Evolutionary conservation across 2,113 vertebrate species (phyloP).

Genomic region (Antechinus stuartii): DNA sequence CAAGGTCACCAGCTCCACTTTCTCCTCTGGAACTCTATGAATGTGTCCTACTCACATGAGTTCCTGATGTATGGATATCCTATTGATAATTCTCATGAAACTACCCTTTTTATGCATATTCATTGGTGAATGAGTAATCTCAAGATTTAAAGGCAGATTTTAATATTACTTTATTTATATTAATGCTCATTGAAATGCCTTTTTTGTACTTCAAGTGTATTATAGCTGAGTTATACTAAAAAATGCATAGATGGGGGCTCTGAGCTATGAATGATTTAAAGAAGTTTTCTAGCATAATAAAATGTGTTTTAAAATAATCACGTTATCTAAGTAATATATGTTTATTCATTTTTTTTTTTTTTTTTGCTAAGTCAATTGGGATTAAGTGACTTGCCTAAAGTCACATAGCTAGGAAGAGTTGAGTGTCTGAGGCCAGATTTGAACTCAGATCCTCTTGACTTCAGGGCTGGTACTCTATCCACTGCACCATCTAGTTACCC

Average conservation of each 20-base stretch:
- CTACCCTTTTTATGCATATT: neutral
- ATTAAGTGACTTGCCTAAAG: no score
- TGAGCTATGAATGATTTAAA: neutral
- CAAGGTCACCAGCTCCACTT: no score
- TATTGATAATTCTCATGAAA: neutral
- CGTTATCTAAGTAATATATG: neutral
- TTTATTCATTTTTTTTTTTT: neutral
- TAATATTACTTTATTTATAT: neutral
- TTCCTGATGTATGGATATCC: neutral
- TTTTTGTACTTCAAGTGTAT: neutral
- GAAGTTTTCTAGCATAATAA: neutral
- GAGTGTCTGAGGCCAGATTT: no score
- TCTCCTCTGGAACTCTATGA: no score
- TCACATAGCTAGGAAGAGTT: no score
- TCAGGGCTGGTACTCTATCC: no score
- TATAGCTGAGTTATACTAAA: neutral
- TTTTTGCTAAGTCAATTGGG: no score
- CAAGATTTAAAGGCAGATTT: neutral
- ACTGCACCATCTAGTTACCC: no score
- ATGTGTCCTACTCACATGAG: neutral
- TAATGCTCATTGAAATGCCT: neutral
- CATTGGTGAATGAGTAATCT: rapidly evolving
- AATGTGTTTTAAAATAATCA: neutral
- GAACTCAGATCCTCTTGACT: no score
- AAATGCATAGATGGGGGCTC: neutral